Percentiles rank a stretch among this genome's conserved stretches.
Evolutionary conservation across 2,888 invertebrate species (phyloP).

Genomic region (Nebria brevicollis): DNA sequence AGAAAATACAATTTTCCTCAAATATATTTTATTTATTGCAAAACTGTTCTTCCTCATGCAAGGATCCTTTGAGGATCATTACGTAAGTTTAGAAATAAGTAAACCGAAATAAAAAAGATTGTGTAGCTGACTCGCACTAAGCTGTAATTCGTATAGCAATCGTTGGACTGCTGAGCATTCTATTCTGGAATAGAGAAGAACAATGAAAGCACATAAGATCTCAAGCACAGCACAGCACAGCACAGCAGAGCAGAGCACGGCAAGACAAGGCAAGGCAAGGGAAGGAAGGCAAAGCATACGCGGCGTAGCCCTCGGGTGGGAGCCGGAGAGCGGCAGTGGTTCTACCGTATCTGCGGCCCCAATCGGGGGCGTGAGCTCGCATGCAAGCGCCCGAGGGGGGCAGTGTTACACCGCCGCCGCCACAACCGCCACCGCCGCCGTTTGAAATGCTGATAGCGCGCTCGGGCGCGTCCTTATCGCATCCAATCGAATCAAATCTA

Average conservation of each 20-base stretch:
- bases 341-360: conserved; percentile 22
- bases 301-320: background rate
- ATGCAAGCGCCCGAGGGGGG: conserved; percentile 28
- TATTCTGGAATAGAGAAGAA: background rate
- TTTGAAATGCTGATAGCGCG: conserved; percentile 21
- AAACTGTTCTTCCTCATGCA: no score
- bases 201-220: conserved; percentile 1
- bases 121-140: background rate
- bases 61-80: no score
- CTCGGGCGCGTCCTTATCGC: conserved; percentile 25
- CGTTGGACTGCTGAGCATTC: background rate
- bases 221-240: background rate
- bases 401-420: conserved; percentile 9
- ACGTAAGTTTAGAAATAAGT: background rate
- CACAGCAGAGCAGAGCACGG: background rate
- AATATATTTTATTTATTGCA: no score
- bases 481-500: conserved; percentile 55
- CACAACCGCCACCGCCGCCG: conserved; percentile 23
- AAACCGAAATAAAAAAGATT: background rate
- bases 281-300: background rate
- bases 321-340: conserved; percentile 11
- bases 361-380: conserved; percentile 44
- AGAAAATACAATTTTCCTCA: no score
- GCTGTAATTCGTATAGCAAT: background rate
- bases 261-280: background rate